Evolutionary conservation across 2,797 vertebrate species (phyloP).

Genomic region (Lerista edwardsae): DNA sequence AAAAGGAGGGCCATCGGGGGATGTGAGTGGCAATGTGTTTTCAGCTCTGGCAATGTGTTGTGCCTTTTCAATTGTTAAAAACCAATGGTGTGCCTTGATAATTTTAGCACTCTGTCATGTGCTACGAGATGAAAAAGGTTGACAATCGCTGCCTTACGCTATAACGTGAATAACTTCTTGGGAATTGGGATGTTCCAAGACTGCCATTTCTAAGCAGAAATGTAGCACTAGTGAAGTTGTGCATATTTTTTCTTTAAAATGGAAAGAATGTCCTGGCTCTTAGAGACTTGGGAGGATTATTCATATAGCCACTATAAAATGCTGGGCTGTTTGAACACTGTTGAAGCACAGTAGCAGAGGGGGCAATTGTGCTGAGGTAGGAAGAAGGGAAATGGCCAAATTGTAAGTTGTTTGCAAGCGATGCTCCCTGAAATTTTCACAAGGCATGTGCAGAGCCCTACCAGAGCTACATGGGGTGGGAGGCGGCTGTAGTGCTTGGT

Average conservation of each 20-base stretch:
- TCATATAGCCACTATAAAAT: background rate
- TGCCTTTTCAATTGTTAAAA: too few species aligned
- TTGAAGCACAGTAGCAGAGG: background rate
- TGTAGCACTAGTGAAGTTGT: background rate
- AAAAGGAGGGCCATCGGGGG: too few species aligned
- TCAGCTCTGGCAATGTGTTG: too few species aligned
- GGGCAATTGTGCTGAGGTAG: background rate
- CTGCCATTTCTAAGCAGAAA: background rate
- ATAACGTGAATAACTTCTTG: background rate
- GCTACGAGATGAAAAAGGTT: too few species aligned
- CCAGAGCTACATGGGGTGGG: too few species aligned
- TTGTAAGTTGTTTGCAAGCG: background rate
- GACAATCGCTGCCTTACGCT: too few species aligned
- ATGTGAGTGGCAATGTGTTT: too few species aligned
- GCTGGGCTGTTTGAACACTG: background rate
- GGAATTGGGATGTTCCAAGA: background rate
- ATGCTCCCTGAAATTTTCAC: too few species aligned
- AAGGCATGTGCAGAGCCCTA: too few species aligned
- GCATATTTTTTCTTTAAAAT: background rate
- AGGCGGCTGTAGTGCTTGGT: too few species aligned
- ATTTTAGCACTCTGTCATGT: too few species aligned
- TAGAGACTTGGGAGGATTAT: background rate
- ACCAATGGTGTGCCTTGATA: too few species aligned
- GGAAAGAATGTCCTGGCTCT: background rate
- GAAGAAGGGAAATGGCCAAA: background rate